Evolutionary conservation across 2,888 invertebrate species (phyloP).

Genomic region (Quadroppia sp.): DNA sequence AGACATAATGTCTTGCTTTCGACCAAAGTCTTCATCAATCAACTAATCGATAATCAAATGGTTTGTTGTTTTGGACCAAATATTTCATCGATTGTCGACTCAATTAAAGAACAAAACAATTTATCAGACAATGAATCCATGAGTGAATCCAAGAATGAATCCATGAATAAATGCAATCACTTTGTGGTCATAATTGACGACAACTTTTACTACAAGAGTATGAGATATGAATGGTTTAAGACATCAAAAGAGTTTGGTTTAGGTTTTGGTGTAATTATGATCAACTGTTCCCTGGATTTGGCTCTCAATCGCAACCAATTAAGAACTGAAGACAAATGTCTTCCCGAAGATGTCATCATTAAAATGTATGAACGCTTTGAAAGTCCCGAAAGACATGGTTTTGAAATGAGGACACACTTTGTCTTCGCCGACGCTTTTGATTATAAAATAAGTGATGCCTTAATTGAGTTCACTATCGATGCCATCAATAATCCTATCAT

Average conservation of each 20-base stretch:
- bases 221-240: neutral
- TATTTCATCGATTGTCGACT: neutral
- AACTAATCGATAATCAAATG: neutral
- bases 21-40: neutral
- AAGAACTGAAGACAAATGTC: neutral
- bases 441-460: neutral
- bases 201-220: conserved; percentile 13
- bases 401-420: neutral
- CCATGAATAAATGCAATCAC: neutral
- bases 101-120: neutral
- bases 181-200: conserved; percentile 6
- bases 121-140: neutral
- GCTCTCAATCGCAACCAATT: neutral
- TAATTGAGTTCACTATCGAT: conserved; percentile 1
- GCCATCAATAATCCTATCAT: neutral
- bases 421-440: neutral
- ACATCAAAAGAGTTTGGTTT: neutral
- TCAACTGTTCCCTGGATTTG: neutral
- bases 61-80: neutral
- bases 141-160: too few species aligned
- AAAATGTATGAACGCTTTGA: conserved; percentile 14
- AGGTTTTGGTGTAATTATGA: conserved; percentile 9
- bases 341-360: neutral
- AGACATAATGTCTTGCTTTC: neutral
- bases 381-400: neutral